A percentile compares a stretch with the other conserved stretches of the same genome.
These are phyloP conservation scores for Agrotis segetum DNA, from an alignment of 2,888 invertebrate genomes.

Conservation along the genomic window DNA sequence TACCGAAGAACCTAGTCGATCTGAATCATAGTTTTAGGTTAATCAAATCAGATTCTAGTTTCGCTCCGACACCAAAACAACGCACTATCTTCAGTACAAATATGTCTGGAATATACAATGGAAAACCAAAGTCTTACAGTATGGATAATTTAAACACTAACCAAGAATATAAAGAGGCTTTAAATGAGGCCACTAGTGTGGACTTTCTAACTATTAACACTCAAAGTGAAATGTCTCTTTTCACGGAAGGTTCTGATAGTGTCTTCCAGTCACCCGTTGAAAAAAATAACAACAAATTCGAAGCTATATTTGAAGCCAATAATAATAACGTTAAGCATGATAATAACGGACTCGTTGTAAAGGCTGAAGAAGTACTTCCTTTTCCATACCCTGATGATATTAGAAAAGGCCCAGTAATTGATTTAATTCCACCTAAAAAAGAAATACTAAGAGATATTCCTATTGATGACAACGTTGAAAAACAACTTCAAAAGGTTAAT, in stretches of 20 bases:
- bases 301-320: slow-evolving; percentile 53
- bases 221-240: slow-evolving; percentile 78
- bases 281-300: slow-evolving; percentile 71
- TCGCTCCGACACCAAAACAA: slow-evolving; percentile 66
- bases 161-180: slow-evolving; percentile 76
- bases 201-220: slow-evolving; percentile 77
- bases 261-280: slow-evolving; percentile 77
- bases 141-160: slow-evolving; percentile 81
- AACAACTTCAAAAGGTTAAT: slow-evolving; percentile 81
- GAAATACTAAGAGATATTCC: slow-evolving; percentile 33
- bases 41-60: slow-evolving; percentile 75
- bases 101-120: slow-evolving; percentile 80
- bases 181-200: slow-evolving; percentile 86
- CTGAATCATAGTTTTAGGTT: slow-evolving; percentile 64
- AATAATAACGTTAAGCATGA: slow-evolving; percentile 52
- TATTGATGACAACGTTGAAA: slow-evolving; percentile 74
- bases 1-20: slow-evolving; percentile 64
- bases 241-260: slow-evolving; percentile 82
- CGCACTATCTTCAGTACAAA: slow-evolving; percentile 78
- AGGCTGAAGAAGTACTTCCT: slow-evolving; percentile 80
- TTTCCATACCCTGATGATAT: slow-evolving; percentile 79
- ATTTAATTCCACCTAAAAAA: slow-evolving; percentile 61
- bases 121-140: slow-evolving; percentile 87
- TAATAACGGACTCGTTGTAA: slow-evolving; percentile 72
- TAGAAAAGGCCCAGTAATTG: slow-evolving; percentile 60